These are phyloP conservation scores for Pachypsylla venusta DNA, from an alignment of 1,140 invertebrate species.

Conservation along the genomic window DNA sequence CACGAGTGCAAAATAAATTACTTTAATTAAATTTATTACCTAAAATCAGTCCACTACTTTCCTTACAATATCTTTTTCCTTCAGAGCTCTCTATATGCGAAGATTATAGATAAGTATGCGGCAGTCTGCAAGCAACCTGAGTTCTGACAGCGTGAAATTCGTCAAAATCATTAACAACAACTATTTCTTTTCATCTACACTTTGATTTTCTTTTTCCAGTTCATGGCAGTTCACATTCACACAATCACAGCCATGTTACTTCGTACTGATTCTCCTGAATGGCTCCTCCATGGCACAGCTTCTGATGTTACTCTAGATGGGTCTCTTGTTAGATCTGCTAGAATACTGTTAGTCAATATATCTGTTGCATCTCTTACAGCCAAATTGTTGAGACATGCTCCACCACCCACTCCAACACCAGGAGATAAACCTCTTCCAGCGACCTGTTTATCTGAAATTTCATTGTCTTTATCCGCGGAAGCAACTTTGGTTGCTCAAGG, in stretches of 20 bases:
- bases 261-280: constrained; percentile 44
- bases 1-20: no score
- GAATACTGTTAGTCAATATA: constrained; percentile 46
- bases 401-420: constrained; percentile 21
- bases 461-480: constrained; percentile 54
- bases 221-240: constrained; percentile 71
- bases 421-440: constrained; percentile 34
- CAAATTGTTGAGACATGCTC: constrained; percentile 22
- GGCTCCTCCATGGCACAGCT: constrained; percentile 52
- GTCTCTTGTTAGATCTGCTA: constrained; percentile 50
- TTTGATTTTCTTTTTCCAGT: constrained; percentile 35
- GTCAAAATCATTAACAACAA: not conserved
- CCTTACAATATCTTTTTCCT: no score
- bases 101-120: no score
- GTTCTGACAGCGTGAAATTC: not conserved
- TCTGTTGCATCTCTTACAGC: constrained; percentile 29
- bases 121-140: no score
- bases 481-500: constrained; percentile 56
- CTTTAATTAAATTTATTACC: no score
- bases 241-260: constrained; percentile 62
- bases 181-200: not conserved
- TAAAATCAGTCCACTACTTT: no score
- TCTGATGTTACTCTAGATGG: constrained; percentile 63
- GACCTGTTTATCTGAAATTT: constrained; percentile 48
- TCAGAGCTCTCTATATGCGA: no score